A percentile compares a stretch with the other conserved stretches of the same genome.
Conservation (phyloP, 1,140 invertebrate genomes). For the Polypedilum vanderplanki region DNA sequence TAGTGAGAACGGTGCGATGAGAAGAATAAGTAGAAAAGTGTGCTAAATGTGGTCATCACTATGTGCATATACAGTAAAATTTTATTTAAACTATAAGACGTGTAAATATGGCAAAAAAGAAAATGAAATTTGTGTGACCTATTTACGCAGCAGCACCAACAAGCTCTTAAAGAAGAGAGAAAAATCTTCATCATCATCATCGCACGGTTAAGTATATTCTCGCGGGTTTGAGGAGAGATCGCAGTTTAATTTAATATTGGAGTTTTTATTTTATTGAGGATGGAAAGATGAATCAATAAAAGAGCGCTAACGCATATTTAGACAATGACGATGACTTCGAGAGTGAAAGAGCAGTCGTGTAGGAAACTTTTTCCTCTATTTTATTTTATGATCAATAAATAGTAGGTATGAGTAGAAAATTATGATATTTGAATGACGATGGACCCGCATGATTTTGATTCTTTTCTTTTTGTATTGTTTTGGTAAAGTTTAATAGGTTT, state of each 20-base stretch:
- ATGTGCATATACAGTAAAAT: neutral
- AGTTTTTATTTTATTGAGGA: neutral
- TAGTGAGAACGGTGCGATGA: too few species aligned
- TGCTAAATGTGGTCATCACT: neutral
- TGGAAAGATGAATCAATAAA: conserved; percentile 7
- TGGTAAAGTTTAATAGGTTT: too few species aligned
- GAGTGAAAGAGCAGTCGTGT: neutral
- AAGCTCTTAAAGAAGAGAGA: neutral
- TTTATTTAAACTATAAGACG: conserved; percentile 10
- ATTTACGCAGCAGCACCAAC: conserved; percentile 8
- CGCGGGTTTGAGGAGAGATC: neutral
- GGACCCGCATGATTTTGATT: conserved; percentile 7
- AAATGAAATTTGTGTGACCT: conserved; percentile 7
- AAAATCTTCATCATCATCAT: neutral
- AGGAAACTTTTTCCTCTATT: too few species aligned
- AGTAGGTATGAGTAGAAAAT: neutral
- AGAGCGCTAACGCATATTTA: conserved; percentile 1
- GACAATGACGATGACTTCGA: neutral
- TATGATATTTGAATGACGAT: neutral
- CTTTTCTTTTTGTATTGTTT: neutral
- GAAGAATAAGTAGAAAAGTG: neutral
- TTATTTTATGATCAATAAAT: too few species aligned
- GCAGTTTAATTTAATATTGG: neutral
- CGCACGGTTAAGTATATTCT: neutral
- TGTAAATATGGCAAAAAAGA: conserved; percentile 19